Percentiles rank a stretch among this genome's conserved stretches.
Evolutionary conservation across 2,113 vertebrate species (phyloP).

Genomic region (Sterrhoptilus dennistouni): DNA sequence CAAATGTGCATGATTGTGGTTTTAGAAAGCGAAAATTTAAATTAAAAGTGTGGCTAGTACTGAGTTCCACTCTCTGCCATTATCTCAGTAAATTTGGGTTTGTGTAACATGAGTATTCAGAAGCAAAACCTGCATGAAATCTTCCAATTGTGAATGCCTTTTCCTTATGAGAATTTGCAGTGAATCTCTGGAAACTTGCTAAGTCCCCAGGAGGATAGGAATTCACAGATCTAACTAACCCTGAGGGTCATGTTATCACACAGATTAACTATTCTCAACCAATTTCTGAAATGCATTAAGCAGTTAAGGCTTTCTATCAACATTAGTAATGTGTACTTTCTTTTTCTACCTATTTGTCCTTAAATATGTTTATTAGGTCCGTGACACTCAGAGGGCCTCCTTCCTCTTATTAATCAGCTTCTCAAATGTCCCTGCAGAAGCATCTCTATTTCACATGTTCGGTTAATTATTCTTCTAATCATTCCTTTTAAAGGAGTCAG

Average conservation of each 20-base stretch:
- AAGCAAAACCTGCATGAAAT: conserved; percentile 29
- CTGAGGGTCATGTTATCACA: conserved; percentile 55
- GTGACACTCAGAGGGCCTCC: not conserved
- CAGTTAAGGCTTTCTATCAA: conserved; percentile 65
- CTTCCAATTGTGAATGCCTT: not conserved
- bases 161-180: not conserved
- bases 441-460: conserved; percentile 13
- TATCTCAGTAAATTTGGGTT: not conserved
- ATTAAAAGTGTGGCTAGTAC: not conserved
- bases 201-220: conserved; percentile 17
- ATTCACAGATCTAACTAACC: conserved; percentile 67
- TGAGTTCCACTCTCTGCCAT: not conserved
- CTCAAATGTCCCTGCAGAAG: not conserved
- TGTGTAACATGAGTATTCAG: not conserved
- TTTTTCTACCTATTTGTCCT: conserved; percentile 54
- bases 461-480: conserved; percentile 43
- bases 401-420: conserved; percentile 14
- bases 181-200: conserved; percentile 46
- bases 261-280: conserved; percentile 59
- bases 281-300: conserved; percentile 67
- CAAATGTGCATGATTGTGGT: not conserved
- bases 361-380: conserved; percentile 47
- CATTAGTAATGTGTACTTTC: conserved; percentile 55
- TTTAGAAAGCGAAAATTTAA: conserved; percentile 27
- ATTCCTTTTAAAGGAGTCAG: not conserved